phyloP scores from a whole-genome alignment of 2,888 invertebrate species.

The Lasioglossum malachurum region DNA sequence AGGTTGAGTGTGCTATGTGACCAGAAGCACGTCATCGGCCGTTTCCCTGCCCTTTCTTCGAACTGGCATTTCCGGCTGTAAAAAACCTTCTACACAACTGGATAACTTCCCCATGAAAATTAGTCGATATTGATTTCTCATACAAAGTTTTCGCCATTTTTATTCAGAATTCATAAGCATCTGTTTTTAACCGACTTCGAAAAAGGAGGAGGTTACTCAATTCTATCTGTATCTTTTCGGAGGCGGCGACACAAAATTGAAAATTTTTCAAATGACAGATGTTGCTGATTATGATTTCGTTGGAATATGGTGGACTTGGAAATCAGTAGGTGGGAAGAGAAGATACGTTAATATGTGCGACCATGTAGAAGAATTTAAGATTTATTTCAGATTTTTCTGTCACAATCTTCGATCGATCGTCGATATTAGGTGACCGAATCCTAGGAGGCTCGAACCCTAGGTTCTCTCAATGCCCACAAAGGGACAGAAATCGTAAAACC shows the following conservation, averaged over 20 bases:
- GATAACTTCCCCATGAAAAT: not conserved
- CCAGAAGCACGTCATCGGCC: slow-evolving; percentile 12
- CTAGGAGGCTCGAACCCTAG: not conserved
- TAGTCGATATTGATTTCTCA: not conserved
- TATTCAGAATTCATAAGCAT: not conserved
- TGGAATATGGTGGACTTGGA: no score
- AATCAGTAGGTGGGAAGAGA: no score
- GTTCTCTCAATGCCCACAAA: not conserved
- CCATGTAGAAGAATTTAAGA: no score
- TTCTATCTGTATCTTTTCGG: no score
- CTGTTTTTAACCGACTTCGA: no score
- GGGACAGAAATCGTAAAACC: not conserved
- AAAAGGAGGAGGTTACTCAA: no score
- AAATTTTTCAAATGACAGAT: no score
- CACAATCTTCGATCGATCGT: not conserved
- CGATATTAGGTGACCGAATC: not conserved
- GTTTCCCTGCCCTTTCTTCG: slow-evolving; percentile 18
- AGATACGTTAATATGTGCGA: no score
- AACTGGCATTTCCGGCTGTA: not conserved
- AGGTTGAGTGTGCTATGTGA: slow-evolving; percentile 58
- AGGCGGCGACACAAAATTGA: no score
- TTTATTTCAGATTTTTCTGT: not conserved
- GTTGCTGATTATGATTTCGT: no score
- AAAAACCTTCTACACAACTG: not conserved
- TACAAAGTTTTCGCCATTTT: no score